Evolutionary conservation across 2,113 vertebrate genomes (phyloP).

Genomic region (Pandion haliaetus): DNA sequence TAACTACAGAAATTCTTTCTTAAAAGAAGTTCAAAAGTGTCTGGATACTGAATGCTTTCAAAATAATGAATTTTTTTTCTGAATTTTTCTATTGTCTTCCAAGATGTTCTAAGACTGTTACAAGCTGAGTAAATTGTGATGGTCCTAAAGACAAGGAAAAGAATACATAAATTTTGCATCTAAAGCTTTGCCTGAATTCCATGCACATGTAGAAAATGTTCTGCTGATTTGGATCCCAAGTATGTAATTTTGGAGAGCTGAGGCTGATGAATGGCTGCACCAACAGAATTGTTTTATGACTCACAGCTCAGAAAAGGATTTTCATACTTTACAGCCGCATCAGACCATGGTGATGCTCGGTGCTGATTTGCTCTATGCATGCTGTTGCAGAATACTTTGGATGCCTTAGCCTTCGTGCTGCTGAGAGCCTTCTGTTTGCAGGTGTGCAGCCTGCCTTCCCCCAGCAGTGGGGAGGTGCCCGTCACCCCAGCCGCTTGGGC

Average conservation of each 20-base stretch:
- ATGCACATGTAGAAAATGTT: background rate
- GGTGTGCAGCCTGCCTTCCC: background rate
- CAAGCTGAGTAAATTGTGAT: background rate
- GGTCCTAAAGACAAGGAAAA: conserved; percentile 2
- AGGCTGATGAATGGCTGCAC: background rate
- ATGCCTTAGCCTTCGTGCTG: background rate
- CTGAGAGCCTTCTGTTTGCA: background rate
- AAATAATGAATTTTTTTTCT: background rate
- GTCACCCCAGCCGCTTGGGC: background rate
- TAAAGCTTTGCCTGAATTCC: background rate
- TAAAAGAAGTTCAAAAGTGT: background rate
- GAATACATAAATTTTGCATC: background rate
- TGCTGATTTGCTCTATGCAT: background rate
- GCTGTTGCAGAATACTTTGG: background rate
- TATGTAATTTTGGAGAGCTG: conserved; percentile 17
- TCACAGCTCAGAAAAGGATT: background rate
- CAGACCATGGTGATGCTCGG: background rate
- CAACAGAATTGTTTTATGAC: background rate
- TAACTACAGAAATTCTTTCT: background rate
- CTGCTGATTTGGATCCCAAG: background rate
- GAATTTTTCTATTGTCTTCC: background rate
- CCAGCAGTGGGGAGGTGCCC: background rate
- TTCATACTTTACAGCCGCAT: background rate
- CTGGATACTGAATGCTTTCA: background rate
- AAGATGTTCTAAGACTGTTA: background rate